These are phyloP conservation scores for Mus musculus DNA, from an alignment of 2,113 vertebrate species.

Conservation along the genomic window DNA sequence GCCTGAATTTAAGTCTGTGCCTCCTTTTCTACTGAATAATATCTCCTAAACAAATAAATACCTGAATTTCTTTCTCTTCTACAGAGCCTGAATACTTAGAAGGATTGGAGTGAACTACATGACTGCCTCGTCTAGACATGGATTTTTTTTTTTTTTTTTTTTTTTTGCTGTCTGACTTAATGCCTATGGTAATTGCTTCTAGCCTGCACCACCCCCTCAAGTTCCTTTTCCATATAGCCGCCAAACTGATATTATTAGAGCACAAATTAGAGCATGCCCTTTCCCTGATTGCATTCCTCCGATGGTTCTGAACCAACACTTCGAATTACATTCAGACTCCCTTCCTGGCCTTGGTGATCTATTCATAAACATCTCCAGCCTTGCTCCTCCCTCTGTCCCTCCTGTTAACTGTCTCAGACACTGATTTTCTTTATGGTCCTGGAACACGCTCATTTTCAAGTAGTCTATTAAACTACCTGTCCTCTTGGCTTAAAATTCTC, in stretches of 20 bases:
- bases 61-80: neutral
- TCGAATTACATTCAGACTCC: conserved; percentile 58
- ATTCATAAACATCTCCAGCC: neutral
- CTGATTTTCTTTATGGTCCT: neutral
- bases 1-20: neutral
- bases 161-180: conserved; percentile 28
- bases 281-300: conserved; percentile 54
- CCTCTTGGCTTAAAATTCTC: neutral
- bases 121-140: neutral
- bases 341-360: neutral
- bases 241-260: conserved; percentile 34
- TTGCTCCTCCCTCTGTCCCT: neutral
- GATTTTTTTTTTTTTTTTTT: conserved; percentile 8
- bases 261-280: conserved; percentile 58
- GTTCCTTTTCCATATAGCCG: conserved; percentile 6
- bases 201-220: neutral
- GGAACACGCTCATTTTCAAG: neutral
- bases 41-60: conserved; percentile 17
- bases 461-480: neutral
- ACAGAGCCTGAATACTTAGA: neutral
- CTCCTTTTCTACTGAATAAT: neutral
- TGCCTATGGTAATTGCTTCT: conserved; percentile 46
- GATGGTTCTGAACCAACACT: conserved; percentile 1
- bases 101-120: neutral
- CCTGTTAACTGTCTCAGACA: neutral